phyloP scores from a whole-genome alignment of 1,140 invertebrate species.

The Dendroctonus ponderosae region DNA sequence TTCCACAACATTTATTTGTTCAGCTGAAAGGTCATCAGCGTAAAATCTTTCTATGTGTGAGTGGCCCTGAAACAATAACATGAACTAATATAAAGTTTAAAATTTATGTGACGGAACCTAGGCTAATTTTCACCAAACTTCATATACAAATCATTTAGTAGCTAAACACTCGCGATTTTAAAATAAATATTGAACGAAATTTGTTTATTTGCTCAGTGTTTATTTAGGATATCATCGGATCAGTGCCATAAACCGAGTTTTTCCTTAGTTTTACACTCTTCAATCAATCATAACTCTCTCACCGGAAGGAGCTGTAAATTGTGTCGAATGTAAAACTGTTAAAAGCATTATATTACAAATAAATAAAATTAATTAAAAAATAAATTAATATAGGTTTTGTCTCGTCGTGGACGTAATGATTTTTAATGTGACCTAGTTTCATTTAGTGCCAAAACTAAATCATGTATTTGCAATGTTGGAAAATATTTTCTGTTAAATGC shows the following conservation, averaged over 20 bases:
- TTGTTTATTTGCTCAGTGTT: constrained; percentile 27
- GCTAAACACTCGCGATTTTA: constrained; percentile 33
- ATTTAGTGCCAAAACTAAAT: no score
- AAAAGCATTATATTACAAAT: background rate
- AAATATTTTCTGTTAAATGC: no score
- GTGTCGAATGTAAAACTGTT: constrained; percentile 15
- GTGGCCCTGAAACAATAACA: constrained; percentile 27
- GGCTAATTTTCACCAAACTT: constrained; percentile 32
- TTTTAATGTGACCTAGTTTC: no score
- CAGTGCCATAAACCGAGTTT: constrained; percentile 26
- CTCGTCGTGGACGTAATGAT: no score
- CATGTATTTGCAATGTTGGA: no score
- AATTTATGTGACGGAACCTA: constrained; percentile 31
- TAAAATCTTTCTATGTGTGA: constrained; percentile 1
- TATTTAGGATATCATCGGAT: constrained; percentile 33
- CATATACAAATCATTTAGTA: constrained; percentile 36
- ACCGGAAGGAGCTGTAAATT: constrained; percentile 6
- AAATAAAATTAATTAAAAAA: no score
- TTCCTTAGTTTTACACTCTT: constrained; percentile 23
- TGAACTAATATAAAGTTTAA: constrained; percentile 29
- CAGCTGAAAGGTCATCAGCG: background rate
- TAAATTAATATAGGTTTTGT: no score
- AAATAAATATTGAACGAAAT: constrained; percentile 30
- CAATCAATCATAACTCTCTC: constrained; percentile 30
- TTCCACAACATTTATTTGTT: background rate